Evolutionary conservation across 2,888 invertebrate species (phyloP), one percentile per base, ranked within the genome.

Genomic region (Trichopoda pennipes): DNA sequence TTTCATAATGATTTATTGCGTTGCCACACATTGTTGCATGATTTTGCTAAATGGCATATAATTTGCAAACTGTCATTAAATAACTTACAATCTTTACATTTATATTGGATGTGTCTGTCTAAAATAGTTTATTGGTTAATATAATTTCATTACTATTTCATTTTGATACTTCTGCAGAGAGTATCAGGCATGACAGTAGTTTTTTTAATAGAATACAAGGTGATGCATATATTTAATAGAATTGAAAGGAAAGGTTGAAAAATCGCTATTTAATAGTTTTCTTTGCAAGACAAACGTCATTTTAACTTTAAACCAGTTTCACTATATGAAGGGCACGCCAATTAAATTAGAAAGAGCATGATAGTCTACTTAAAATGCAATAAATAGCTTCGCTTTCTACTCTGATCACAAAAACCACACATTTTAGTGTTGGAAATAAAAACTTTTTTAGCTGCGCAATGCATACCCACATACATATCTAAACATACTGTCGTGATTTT

Each of bases 1-100:
- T 47, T 70, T 61, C 49, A 35, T 17, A 72, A 69, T 80, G 49
- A 53, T 58, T 76, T 63, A 49, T 73, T 51, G 56, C 38, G 32
- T 63, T 80, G 69, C 68, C 74, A 74, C 63, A 80, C 63, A 56
- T 42, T 69, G 74, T 69, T 76, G 78, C 72, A 72, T 66, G 78
- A 51, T 58, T 66, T 72, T 72, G 35, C 35, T 21, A 23, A 56
- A 56, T 44, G 51, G 28, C 47, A 60, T 72, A 66, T 78, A 60
- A 72, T 78, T 78, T 78, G 58, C 44, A 58, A 73, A 53, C 58
- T 72, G 72, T 72, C 78, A 66, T 66, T 58, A 74, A 56, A 32
- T 49, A 23, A 16, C 9, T 17, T 3, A 32, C 28, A 44, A 56
- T 7, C 16, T 28, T 12, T 10, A 32, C 3, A n/a, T 56, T 2